phyloP scores from a whole-genome alignment of 2,113 vertebrate species.

The Rhineura floridana region DNA sequence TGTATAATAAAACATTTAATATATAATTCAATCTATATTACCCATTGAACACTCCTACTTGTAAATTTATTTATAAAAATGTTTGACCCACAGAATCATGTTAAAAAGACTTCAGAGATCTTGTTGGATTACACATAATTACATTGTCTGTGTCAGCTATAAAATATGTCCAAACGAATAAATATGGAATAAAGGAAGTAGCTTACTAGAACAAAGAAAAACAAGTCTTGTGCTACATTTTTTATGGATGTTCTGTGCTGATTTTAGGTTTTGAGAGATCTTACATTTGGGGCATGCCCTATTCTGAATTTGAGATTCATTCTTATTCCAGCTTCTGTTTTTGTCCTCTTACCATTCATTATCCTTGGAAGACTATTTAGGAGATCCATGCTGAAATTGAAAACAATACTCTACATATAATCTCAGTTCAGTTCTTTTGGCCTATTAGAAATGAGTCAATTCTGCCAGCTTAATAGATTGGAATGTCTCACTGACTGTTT shows the following conservation, averaged over 20 bases:
- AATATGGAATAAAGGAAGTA: not conserved
- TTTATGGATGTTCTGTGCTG: not conserved
- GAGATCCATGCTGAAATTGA: not conserved
- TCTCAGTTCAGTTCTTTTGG: not conserved
- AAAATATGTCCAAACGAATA: not conserved
- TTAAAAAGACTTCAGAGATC: not conserved
- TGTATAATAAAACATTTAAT: not conserved
- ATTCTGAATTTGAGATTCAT: not conserved
- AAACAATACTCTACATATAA: not conserved
- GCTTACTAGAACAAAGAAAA: not conserved
- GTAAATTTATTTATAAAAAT: not conserved
- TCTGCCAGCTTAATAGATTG: not conserved
- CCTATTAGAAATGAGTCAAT: not conserved
- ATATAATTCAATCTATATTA: not conserved
- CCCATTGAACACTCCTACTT: not conserved
- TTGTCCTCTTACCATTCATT: not conserved
- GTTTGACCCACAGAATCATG: conserved; percentile 25
- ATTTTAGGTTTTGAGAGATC: not conserved
- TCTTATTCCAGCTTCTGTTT: not conserved
- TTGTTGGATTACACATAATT: not conserved
- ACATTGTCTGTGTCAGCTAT: not conserved
- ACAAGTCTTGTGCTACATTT: not conserved
- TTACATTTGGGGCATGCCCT: not conserved
- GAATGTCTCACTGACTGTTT: not conserved
- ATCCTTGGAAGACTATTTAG: not conserved